phyloP scores from a whole-genome alignment of 1,140 invertebrate genomes.

The Leptonema lineaticorne region DNA sequence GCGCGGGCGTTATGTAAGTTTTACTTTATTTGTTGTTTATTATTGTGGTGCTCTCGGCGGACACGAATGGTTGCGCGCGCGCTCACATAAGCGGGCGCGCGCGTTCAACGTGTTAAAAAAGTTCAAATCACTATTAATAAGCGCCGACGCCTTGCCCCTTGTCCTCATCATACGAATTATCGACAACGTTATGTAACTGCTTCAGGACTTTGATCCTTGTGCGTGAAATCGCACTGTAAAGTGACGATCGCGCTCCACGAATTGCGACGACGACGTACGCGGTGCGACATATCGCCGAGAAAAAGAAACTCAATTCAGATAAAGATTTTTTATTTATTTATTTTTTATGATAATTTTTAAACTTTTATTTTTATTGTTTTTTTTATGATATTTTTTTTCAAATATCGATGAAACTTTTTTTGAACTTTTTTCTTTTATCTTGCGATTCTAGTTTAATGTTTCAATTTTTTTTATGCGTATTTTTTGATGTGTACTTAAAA shows the following conservation, averaged over 20 bases:
- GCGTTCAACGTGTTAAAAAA: constrained; percentile 8
- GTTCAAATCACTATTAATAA: not conserved
- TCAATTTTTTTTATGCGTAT: no score
- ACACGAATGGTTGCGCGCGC: not conserved
- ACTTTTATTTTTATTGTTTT: not conserved
- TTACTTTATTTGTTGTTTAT: not conserved
- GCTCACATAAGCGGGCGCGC: not conserved
- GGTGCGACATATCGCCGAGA: not conserved
- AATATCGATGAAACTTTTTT: no score
- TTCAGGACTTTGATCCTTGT: constrained; percentile 30
- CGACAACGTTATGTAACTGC: constrained; percentile 36
- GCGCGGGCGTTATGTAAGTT: not conserved
- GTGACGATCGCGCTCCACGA: not conserved
- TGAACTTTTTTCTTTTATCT: no score
- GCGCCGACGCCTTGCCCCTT: not conserved
- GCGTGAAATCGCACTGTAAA: not conserved
- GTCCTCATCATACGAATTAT: not conserved
- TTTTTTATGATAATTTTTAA: not conserved
- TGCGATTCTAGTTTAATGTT: no score
- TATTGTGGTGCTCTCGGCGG: not conserved
- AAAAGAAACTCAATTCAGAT: not conserved
- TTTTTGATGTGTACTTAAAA: no score
- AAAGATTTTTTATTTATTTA: not conserved
- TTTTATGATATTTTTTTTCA: no score
- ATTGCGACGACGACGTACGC: not conserved